These are phyloP conservation scores for Zosterops hypoxanthus DNA, from an alignment of 2,113 vertebrate genomes.

Conservation along the genomic window DNA sequence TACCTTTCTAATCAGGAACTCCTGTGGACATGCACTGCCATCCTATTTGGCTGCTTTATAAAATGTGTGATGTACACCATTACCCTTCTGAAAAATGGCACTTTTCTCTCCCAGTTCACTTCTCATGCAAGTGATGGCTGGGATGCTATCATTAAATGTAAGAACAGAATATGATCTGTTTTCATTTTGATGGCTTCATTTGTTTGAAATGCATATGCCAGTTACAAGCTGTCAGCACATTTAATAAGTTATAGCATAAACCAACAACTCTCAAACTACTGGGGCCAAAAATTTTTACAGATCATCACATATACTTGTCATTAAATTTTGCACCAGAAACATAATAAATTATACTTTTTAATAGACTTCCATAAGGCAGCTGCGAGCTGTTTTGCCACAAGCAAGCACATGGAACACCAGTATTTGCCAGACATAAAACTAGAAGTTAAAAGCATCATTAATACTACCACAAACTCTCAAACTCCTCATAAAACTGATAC, in stretches of 20 bases:
- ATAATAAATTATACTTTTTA: conserved; percentile 17
- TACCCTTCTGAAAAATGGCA: background rate
- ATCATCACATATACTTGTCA: conserved; percentile 23
- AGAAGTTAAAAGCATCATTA: conserved; percentile 9
- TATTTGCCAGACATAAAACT: background rate
- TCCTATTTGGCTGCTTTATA: background rate
- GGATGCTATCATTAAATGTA: background rate
- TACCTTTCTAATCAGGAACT: background rate
- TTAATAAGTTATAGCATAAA: conserved; percentile 14
- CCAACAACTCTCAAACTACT: background rate
- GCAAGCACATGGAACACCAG: background rate
- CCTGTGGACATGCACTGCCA: background rate
- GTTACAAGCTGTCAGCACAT: conserved; percentile 22
- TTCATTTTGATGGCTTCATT: conserved; percentile 19
- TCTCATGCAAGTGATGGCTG: background rate
- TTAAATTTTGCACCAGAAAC: conserved; percentile 7
- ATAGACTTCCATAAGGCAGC: conserved; percentile 1
- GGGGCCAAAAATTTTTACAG: conserved; percentile 27
- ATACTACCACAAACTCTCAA: background rate
- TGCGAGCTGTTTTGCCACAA: conserved; percentile 20
- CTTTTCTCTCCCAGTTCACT: background rate
- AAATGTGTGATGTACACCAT: background rate
- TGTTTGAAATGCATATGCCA: conserved; percentile 8
- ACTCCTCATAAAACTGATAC: background rate
- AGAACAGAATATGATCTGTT: background rate